Evolutionary conservation across 1,140 invertebrate genomes (phyloP).

Genomic region (Manduca sexta): DNA sequence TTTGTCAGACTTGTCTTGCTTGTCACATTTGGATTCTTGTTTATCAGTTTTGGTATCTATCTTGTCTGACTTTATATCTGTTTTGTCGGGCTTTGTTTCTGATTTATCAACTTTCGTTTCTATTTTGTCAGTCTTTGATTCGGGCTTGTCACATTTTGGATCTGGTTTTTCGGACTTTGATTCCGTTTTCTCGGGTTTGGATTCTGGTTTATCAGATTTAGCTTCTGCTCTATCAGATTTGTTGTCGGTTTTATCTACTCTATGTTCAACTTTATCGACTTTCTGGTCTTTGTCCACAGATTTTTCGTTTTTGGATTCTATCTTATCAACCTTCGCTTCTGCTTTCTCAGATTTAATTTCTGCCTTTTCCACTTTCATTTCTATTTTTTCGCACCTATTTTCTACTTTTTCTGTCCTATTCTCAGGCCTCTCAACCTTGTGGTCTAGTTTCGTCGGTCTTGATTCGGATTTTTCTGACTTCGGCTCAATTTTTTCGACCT

Average conservation of each 20-base stretch:
- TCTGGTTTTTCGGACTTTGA: conserved; percentile 15
- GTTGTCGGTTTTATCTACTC: background rate
- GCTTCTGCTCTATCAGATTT: conserved; percentile 8
- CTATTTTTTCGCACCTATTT: conserved; percentile 20
- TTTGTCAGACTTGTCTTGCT: conserved; percentile 9
- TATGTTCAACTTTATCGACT: conserved; percentile 2
- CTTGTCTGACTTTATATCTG: conserved; percentile 7
- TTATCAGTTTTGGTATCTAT: conserved; percentile 15
- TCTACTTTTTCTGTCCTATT: conserved; percentile 20
- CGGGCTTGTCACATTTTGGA: background rate
- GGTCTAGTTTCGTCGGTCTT: background rate
- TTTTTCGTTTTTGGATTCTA: background rate
- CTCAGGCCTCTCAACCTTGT: conserved; percentile 9
- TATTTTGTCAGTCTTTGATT: conserved; percentile 2
- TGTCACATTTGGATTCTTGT: conserved; percentile 17
- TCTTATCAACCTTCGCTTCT: conserved; percentile 6
- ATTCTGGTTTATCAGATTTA: background rate
- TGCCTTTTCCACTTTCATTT: conserved; percentile 10
- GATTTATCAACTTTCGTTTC: conserved; percentile 7
- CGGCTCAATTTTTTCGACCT: conserved; percentile 8
- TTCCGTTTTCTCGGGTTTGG: conserved; percentile 12
- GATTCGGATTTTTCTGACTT: conserved; percentile 4
- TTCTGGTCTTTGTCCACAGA: conserved; percentile 2
- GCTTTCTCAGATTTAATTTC: conserved; percentile 5
- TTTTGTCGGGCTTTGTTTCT: background rate